Evolutionary conservation across 2,888 invertebrate species (phyloP).

Genomic region (Hemicrepidius hirtus): DNA sequence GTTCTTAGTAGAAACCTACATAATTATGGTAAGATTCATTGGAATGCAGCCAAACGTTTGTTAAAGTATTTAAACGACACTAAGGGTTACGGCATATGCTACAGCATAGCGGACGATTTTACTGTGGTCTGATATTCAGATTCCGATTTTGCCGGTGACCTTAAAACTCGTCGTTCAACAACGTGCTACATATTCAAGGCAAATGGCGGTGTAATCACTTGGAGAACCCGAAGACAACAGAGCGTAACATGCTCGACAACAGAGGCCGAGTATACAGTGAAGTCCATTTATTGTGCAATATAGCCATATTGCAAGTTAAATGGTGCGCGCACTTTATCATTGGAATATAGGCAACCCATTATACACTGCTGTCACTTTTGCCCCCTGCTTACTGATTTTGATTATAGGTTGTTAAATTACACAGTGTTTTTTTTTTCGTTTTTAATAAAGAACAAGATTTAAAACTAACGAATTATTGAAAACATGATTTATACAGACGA

Average conservation of each 20-base stretch:
- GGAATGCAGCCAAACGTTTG: constrained; percentile 45
- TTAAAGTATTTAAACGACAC: constrained; percentile 41
- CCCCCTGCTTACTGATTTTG: too few species aligned
- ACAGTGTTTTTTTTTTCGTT: too few species aligned
- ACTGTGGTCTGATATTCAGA: constrained; percentile 48
- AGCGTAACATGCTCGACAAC: constrained; percentile 60
- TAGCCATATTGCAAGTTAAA: too few species aligned
- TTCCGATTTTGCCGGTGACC: constrained; percentile 53
- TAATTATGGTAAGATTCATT: constrained; percentile 33
- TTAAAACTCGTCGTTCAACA: constrained; percentile 29
- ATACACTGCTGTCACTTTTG: too few species aligned
- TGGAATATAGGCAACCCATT: too few species aligned
- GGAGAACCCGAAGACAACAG: constrained; percentile 60
- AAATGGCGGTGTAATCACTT: constrained; percentile 57
- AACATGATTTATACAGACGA: too few species aligned
- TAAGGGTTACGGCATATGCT: constrained; percentile 43
- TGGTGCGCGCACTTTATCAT: constrained; percentile 53
- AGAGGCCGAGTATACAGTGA: constrained; percentile 59
- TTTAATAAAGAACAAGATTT: too few species aligned
- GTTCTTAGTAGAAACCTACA: constrained; percentile 21
- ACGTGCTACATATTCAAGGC: constrained; percentile 49
- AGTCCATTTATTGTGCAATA: too few species aligned
- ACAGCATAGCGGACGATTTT: not conserved
- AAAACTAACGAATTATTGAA: too few species aligned
- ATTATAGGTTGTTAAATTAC: too few species aligned